Conservation (phyloP, 2,797 vertebrate genomes). For the Sebastes iracundus region DNA sequence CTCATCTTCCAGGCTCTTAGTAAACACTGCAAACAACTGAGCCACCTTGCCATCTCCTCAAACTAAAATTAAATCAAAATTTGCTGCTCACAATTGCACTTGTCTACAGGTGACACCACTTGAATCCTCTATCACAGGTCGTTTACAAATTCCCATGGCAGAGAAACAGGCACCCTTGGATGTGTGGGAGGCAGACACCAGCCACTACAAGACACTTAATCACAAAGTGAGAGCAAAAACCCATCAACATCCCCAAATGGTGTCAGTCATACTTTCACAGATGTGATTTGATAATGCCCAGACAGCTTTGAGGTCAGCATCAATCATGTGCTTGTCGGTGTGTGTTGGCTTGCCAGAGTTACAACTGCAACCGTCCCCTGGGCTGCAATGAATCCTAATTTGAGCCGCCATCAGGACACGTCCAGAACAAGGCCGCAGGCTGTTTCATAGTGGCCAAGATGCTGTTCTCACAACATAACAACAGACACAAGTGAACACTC, state of each 20-base stretch:
- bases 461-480: slow-evolving; percentile 4
- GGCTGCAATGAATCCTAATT: slow-evolving; percentile 58
- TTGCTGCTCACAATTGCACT: not conserved
- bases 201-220: slow-evolving; percentile 28
- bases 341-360: not conserved
- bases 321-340: slow-evolving; percentile 50
- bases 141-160: not conserved
- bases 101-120: not conserved
- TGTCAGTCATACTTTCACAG: slow-evolving; percentile 35
- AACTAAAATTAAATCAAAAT: slow-evolving; percentile 18
- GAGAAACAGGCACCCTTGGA: not conserved
- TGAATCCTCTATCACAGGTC: not conserved
- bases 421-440: slow-evolving; percentile 13
- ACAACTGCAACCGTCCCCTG: not conserved
- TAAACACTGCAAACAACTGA: not conserved
- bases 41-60: not conserved
- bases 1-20: not conserved
- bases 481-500: not conserved
- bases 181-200: slow-evolving; percentile 21
- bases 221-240: slow-evolving; percentile 41
- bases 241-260: slow-evolving; percentile 37
- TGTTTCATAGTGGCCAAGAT: slow-evolving; percentile 13
- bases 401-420: slow-evolving; percentile 32
- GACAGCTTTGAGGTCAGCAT: slow-evolving; percentile 45
- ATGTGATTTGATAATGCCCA: slow-evolving; percentile 8